Percentiles rank a stretch among this genome's conserved stretches.
Evolutionary conservation across 2,888 invertebrate species (phyloP).

Genomic region (Melinopterus prodromus): DNA sequence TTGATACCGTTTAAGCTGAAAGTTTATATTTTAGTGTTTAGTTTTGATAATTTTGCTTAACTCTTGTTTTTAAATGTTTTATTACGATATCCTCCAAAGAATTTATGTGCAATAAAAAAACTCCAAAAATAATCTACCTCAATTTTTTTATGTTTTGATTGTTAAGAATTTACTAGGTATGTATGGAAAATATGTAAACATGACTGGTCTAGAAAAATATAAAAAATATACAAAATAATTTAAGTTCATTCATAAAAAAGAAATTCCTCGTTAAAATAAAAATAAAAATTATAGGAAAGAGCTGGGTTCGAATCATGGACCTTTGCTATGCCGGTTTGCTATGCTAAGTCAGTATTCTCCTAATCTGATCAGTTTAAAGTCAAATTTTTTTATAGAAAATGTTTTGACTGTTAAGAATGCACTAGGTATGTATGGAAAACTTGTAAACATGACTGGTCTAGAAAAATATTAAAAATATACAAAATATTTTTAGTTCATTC

Average conservation of each 20-base stretch:
- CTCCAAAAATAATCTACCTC: background rate
- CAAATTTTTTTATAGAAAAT: background rate
- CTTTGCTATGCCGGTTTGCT: too few relatives aligned
- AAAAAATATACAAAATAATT: too few relatives aligned
- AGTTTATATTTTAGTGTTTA: conserved; percentile 8
- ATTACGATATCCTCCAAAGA: background rate
- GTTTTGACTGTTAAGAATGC: background rate
- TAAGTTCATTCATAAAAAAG: too few relatives aligned
- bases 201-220: background rate
- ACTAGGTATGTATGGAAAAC: background rate
- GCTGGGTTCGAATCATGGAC: too few relatives aligned
- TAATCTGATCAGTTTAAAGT: too few relatives aligned
- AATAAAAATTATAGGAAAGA: too few relatives aligned
- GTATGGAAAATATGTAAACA: background rate
- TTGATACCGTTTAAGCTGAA: conserved; percentile 23
- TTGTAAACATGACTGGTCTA: background rate
- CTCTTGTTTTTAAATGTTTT: background rate
- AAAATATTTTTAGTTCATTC: too few relatives aligned
- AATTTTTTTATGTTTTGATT: background rate
- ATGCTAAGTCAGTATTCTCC: too few relatives aligned
- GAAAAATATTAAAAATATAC: background rate
- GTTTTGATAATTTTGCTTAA: background rate
- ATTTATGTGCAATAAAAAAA: background rate
- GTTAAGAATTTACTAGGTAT: background rate
- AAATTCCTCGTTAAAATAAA: too few relatives aligned